Conservation (phyloP, 2,797 vertebrate species). For the Tinamus major region DNA sequence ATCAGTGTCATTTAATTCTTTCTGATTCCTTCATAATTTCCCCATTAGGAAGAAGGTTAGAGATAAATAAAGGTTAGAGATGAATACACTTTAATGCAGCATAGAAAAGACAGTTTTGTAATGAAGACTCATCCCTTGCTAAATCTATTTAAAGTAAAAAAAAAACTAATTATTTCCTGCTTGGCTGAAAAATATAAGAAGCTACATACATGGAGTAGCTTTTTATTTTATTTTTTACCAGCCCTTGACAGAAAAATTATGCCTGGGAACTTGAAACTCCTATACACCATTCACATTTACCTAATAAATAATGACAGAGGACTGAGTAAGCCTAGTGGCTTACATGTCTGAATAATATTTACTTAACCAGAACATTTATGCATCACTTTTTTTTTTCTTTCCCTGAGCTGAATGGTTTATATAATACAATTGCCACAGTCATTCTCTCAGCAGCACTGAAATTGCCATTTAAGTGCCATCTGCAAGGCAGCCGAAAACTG, state of each 20-base stretch:
- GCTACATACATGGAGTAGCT: background rate
- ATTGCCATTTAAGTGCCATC: slow-evolving; percentile 80
- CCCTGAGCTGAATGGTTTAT: slow-evolving; percentile 32
- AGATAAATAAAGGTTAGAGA: slow-evolving; percentile 20
- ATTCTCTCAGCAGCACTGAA: slow-evolving; percentile 67
- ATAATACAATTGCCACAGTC: slow-evolving; percentile 47
- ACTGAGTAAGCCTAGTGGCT: slow-evolving; percentile 26
- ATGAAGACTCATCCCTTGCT: background rate
- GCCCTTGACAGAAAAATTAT: slow-evolving; percentile 61
- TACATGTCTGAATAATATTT: slow-evolving; percentile 62
- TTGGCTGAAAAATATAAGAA: background rate
- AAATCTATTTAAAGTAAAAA: slow-evolving; percentile 16
- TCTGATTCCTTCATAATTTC: slow-evolving; percentile 6
- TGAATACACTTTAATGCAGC: background rate
- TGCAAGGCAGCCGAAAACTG: slow-evolving; percentile 78
- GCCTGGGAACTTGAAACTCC: slow-evolving; percentile 57
- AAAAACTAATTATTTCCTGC: slow-evolving; percentile 2
- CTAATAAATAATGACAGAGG: slow-evolving; percentile 62
- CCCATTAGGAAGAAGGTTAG: slow-evolving; percentile 13
- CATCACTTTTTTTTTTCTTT: background rate
- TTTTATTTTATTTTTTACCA: slow-evolving; percentile 23
- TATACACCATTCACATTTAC: slow-evolving; percentile 1
- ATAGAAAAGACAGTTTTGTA: slow-evolving; percentile 16
- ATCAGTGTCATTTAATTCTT: slow-evolving; percentile 22
- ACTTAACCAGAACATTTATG: slow-evolving; percentile 46